Base-by-base conservation (phyloP, 1,140 invertebrate genomes). In the Arion vulgaris region DNA sequence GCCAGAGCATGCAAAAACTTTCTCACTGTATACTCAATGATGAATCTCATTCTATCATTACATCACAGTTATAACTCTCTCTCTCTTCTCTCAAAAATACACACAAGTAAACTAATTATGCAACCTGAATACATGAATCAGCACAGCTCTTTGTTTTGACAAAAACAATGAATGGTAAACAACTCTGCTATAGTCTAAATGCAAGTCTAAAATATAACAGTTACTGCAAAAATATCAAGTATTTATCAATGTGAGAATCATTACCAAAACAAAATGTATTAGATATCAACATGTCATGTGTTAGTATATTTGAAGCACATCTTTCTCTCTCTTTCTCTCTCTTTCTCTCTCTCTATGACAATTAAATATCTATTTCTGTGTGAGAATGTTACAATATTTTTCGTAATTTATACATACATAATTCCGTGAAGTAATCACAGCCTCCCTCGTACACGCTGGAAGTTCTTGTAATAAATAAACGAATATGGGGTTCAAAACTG, bases 401-500 rank as follows among this genome's bases (percentile, higher is more conserved):
- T 57, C 53, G 23, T 15, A 23, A 57, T 57, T 4, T 57, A 57
- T 57, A 57, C 5, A 57, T n/a, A 57, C 53, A 57, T n/a, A 57
- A 57, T 57, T 23, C 23, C 53, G 19, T 57, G 17, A 45, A 57
- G 53, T 57, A 57, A 57, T 57, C 53, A 15, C 53, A n/a, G 9
- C 53, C 9, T 15, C 53, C 53, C 23, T 23, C 53, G 23, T n/a
- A 19, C 53, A 57, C 23, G 53, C 53, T 57, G 53, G 53, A 57
- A 57, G 53, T 57, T 57, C 53, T 57, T 57, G 53, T 57, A 57
- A 57, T 57, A 57, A 57, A 57, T 57, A 57, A 57, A 57, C 53
- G n/a, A n/a, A n/a, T n/a, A n/a, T n/a, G n/a, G n/a, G n/a, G n/a
- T n/a, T n/a, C n/a, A n/a, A n/a, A n/a, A n/a, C n/a, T n/a, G n/a